These are phyloP conservation scores for Eupithecia subfuscata DNA, from an alignment of 2,888 invertebrate species.

Conservation along the genomic window DNA sequence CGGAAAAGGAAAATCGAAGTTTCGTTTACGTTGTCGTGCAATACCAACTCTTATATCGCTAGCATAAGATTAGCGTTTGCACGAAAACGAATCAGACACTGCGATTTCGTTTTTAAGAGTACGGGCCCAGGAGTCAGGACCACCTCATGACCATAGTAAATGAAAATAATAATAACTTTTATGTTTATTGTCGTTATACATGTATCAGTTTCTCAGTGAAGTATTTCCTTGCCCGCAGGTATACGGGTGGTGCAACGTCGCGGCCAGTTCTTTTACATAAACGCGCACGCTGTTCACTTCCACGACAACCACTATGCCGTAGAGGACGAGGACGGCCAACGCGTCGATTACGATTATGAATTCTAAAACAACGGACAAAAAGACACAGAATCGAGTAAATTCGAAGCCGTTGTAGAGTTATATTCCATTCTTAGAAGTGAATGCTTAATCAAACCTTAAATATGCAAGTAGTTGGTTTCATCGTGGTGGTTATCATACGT, in stretches of 20 bases:
- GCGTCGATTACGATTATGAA: conserved; percentile 78
- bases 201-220: conserved; percentile 10
- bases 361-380: conserved; percentile 52
- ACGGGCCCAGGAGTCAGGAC: background rate
- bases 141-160: background rate
- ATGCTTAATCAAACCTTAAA: background rate
- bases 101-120: too few relatives aligned
- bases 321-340: conserved; percentile 73
- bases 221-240: conserved; percentile 56
- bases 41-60: too few relatives aligned
- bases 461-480: background rate
- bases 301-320: conserved; percentile 70
- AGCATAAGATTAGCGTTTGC: too few relatives aligned
- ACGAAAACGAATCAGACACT: too few relatives aligned
- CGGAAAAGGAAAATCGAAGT: too few relatives aligned
- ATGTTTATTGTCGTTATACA: background rate
- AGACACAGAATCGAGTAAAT: background rate
- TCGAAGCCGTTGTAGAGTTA: background rate
- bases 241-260: conserved; percentile 64
- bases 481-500: background rate
- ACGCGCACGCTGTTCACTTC: conserved; percentile 73
- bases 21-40: too few relatives aligned
- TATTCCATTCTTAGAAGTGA: background rate
- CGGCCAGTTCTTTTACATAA: conserved; percentile 72
- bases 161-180: background rate